These are phyloP conservation scores for Cettia cetti DNA, from an alignment of 2,113 vertebrate species.

Conservation along the genomic window DNA sequence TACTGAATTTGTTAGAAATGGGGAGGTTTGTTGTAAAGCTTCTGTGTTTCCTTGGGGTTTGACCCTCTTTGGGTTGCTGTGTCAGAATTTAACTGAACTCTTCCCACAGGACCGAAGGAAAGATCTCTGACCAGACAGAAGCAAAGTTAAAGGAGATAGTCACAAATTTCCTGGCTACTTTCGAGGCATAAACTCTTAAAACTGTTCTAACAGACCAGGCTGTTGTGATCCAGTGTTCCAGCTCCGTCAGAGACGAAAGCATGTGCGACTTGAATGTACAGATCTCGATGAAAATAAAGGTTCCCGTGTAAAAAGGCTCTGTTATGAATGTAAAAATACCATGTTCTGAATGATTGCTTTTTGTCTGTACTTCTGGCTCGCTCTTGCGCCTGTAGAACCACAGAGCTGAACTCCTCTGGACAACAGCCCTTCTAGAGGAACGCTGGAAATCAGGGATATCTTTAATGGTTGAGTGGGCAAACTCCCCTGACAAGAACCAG, in stretches of 20 bases:
- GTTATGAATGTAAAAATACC: not conserved
- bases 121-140: slow-evolving; percentile 90
- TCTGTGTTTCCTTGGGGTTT: fast-evolving
- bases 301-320: slow-evolving; percentile 59
- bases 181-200: slow-evolving; percentile 79
- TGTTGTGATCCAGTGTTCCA: slow-evolving; percentile 53
- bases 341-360: not conserved
- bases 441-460: fast-evolving
- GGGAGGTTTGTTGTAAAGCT: not conserved
- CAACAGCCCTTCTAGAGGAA: fast-evolving
- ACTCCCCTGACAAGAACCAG: fast-evolving
- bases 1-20: not conserved
- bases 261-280: slow-evolving; percentile 81
- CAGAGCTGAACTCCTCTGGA: fast-evolving
- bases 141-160: slow-evolving; percentile 92
- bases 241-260: slow-evolving; percentile 66
- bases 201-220: slow-evolving; percentile 13
- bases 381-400: fast-evolving
- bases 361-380: not conserved
- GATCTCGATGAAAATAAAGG: slow-evolving; percentile 79
- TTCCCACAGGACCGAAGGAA: slow-evolving; percentile 83
- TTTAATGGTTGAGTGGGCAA: no score
- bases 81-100: not conserved
- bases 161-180: slow-evolving; percentile 90
- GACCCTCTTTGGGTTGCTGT: fast-evolving